Evolutionary conservation across 2,888 invertebrate species (phyloP).

Genomic region (Lypha dubia): DNA sequence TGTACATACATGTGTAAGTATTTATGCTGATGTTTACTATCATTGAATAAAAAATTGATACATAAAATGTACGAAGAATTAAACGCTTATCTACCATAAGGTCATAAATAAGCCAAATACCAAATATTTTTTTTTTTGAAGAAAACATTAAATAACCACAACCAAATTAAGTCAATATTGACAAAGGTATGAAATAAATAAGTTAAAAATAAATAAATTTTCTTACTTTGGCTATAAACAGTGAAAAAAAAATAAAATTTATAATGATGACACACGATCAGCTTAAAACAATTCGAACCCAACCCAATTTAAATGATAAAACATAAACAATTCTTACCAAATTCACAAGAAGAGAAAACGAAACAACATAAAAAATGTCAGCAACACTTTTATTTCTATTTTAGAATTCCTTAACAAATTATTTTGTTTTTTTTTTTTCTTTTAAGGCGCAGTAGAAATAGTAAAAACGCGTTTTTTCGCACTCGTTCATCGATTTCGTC

Average conservation of each 20-base stretch:
- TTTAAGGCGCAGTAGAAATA: background rate
- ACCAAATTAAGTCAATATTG: slow-evolving; percentile 70
- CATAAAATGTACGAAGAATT: background rate
- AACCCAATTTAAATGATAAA: slow-evolving; percentile 61
- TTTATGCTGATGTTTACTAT: slow-evolving; percentile 22
- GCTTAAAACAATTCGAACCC: slow-evolving; percentile 45
- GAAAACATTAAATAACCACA: slow-evolving; percentile 36
- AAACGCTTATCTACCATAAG: slow-evolving; percentile 54
- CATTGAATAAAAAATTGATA: slow-evolving; percentile 33
- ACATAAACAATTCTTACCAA: slow-evolving; percentile 30
- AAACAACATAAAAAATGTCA: slow-evolving; percentile 34
- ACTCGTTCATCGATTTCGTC: slow-evolving; percentile 5
- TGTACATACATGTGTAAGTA: background rate
- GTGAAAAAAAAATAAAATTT: background rate
- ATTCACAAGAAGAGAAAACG: background rate
- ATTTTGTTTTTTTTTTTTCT: background rate
- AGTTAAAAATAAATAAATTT: slow-evolving; percentile 45
- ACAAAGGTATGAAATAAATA: slow-evolving; percentile 68
- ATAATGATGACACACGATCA: slow-evolving; percentile 65
- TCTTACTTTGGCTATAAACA: slow-evolving; percentile 62
- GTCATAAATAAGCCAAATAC: slow-evolving; percentile 66
- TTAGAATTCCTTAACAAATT: slow-evolving; percentile 41
- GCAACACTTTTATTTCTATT: slow-evolving; percentile 16
- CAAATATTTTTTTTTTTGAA: slow-evolving; percentile 22
- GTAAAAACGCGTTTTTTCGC: slow-evolving; percentile 13